These are phyloP conservation scores for Syrista parreyssii DNA, from an alignment of 2,888 invertebrate species.

Conservation along the genomic window DNA sequence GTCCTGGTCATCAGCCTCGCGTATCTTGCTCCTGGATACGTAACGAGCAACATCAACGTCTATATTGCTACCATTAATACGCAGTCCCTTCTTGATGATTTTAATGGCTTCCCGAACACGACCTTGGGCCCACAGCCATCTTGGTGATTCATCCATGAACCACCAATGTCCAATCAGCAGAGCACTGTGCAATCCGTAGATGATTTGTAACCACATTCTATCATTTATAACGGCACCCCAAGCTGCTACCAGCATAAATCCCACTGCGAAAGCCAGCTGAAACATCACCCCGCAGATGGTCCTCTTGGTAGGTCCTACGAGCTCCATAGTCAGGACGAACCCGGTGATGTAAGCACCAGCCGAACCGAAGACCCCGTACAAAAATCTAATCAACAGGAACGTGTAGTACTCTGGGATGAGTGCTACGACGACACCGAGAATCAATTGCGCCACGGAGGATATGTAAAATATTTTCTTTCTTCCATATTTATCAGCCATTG, in stretches of 20 bases:
- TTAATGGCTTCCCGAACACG: conserved; percentile 77
- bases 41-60: conserved; percentile 73
- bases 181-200: conserved; percentile 81
- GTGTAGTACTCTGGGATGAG: conserved; percentile 82
- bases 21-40: conserved; percentile 72
- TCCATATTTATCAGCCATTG: conserved; percentile 83
- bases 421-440: conserved; percentile 76
- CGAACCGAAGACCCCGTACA: conserved; percentile 86
- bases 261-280: conserved; percentile 82
- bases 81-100: conserved; percentile 81
- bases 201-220: conserved; percentile 78
- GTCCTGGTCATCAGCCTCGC: conserved; percentile 54
- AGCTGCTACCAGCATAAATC: conserved; percentile 84
- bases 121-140: conserved; percentile 90
- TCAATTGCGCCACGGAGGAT: conserved; percentile 79
- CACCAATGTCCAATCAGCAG: conserved; percentile 84
- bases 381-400: conserved; percentile 75
- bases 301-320: conserved; percentile 83
- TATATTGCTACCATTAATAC: conserved; percentile 75
- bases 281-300: conserved; percentile 85
- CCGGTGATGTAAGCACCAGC: conserved; percentile 77
- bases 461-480: conserved; percentile 83
- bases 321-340: conserved; percentile 82
- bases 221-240: conserved; percentile 85
- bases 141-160: conserved; percentile 89